Evolutionary conservation across 1,140 invertebrate genomes (phyloP).

Genomic region (Drosophila bipectinata): DNA sequence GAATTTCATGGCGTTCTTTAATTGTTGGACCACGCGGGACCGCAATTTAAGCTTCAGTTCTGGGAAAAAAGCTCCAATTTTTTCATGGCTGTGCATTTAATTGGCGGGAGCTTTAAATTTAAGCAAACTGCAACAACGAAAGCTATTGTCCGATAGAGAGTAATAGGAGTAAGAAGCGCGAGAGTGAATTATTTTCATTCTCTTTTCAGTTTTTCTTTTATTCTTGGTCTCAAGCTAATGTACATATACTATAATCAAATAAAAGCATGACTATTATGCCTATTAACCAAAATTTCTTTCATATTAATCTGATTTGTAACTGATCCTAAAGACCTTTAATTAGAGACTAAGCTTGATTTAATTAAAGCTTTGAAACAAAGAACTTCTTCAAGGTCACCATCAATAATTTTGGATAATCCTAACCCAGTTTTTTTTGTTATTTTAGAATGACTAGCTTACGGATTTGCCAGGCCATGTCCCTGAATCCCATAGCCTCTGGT

Average conservation of each 20-base stretch:
- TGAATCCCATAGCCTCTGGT: constrained; percentile 45
- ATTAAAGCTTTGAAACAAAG: background rate
- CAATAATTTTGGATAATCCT: background rate
- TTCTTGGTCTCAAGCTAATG: constrained; percentile 3
- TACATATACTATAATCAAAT: background rate
- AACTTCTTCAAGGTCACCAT: no score
- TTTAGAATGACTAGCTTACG: constrained; percentile 51
- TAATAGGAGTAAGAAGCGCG: background rate
- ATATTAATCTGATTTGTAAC: no score
- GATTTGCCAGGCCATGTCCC: constrained; percentile 60
- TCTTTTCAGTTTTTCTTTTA: constrained; percentile 9
- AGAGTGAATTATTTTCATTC: background rate
- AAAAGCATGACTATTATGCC: background rate
- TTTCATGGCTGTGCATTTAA: constrained; percentile 36
- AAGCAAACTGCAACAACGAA: constrained; percentile 21
- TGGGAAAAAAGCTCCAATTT: constrained; percentile 10
- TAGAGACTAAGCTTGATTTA: no score
- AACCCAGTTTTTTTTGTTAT: background rate
- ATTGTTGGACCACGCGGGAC: constrained; percentile 30
- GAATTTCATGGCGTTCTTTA: constrained; percentile 25
- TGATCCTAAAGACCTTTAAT: background rate
- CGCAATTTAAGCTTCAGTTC: constrained; percentile 36
- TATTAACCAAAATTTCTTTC: background rate
- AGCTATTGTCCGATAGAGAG: constrained; percentile 17
- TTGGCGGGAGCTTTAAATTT: constrained; percentile 23